Evolutionary conservation across 2,888 invertebrate genomes (phyloP).

Genomic region (Tortrix viridana): DNA sequence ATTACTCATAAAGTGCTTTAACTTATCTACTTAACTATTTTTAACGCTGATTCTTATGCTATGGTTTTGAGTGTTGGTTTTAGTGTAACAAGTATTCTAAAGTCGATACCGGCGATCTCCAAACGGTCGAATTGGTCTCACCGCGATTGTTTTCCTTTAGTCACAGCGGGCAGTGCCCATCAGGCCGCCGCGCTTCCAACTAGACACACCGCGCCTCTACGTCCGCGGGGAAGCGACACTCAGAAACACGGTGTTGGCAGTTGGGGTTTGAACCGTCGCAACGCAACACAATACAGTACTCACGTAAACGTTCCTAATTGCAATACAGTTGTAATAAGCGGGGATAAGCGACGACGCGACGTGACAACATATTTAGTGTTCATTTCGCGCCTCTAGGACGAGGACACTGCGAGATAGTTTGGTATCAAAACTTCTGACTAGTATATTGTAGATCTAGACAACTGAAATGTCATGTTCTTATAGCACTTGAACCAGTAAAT

Average conservation of each 20-base stretch:
- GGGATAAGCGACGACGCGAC: not conserved
- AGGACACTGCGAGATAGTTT: too few relatives aligned
- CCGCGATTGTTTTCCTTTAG: constrained; percentile 29
- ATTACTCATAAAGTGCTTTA: not conserved
- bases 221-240: too few relatives aligned
- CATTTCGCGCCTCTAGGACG: not conserved
- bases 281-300: not conserved
- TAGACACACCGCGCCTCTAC: not conserved
- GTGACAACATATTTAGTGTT: not conserved
- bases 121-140: constrained; percentile 20
- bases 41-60: too few relatives aligned
- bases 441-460: too few relatives aligned
- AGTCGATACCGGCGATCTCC: constrained; percentile 7
- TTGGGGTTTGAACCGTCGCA: not conserved
- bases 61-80: too few relatives aligned
- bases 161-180: constrained; percentile 15
- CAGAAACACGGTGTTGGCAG: too few relatives aligned
- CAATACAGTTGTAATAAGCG: not conserved
- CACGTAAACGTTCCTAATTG: not conserved
- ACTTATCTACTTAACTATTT: not conserved
- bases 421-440: too few relatives aligned
- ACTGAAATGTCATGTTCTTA: too few relatives aligned
- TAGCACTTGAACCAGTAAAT: too few relatives aligned
- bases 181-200: not conserved
- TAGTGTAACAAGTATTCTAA: too few relatives aligned